phyloP scores from a whole-genome alignment of 53 echinoderm and acorn worm species.

The Echinarachnius parma region DNA sequence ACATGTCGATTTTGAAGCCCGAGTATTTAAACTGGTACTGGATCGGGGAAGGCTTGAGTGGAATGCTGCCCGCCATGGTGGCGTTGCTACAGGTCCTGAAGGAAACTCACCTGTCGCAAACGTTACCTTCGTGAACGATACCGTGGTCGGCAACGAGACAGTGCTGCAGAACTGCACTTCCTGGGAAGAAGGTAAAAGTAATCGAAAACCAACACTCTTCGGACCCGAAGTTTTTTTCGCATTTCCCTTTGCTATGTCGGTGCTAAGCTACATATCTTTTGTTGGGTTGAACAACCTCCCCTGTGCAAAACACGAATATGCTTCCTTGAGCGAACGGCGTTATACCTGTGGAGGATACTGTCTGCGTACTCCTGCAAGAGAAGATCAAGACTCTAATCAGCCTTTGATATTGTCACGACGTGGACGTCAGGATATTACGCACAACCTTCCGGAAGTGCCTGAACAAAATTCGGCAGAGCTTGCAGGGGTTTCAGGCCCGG shows the following conservation, averaged over 20 bases:
- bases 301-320: slow-evolving; percentile 62
- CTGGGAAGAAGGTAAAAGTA: slow-evolving; percentile 60
- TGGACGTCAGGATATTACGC: no score
- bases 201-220: slow-evolving; percentile 57
- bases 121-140: slow-evolving; percentile 52
- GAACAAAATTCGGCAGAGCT: no score
- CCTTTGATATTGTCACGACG: no score
- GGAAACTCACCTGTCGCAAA: slow-evolving; percentile 26
- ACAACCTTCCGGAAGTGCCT: no score
- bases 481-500: no score
- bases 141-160: slow-evolving; percentile 23
- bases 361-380: no score
- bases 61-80: slow-evolving; percentile 66
- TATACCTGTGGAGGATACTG: slow-evolving; percentile 4
- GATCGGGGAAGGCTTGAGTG: slow-evolving; percentile 83
- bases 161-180: slow-evolving; percentile 54
- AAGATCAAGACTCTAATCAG: no score
- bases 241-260: slow-evolving; percentile 69
- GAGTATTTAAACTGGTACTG: slow-evolving; percentile 80
- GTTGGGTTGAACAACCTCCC: slow-evolving; percentile 61
- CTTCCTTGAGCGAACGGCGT: slow-evolving; percentile 11
- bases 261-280: slow-evolving; percentile 58
- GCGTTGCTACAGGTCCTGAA: slow-evolving; percentile 64
- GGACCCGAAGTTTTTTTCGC: slow-evolving; percentile 66
- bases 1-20: slow-evolving; percentile 73